Base-by-base conservation (phyloP, 2,113 vertebrate species). In the Microtus oregoni region DNA sequence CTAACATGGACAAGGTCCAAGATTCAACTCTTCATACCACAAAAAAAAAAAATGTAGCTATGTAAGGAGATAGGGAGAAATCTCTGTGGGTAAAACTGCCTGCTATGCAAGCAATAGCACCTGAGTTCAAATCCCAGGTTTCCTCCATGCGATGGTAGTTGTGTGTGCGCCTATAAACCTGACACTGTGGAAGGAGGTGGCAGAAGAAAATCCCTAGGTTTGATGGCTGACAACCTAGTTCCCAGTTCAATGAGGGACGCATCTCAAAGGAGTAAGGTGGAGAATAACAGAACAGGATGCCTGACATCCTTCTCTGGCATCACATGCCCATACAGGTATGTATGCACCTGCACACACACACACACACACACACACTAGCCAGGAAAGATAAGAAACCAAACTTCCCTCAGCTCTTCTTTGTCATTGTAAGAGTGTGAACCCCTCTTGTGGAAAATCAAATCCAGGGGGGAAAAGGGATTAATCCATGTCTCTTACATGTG, bases 391-490 rank as follows among this genome's bases (percentile, higher is more conserved):
- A 1, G 5, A n/a, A 86, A 70, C 73, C 35, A 72, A 89, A 87
- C 41, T 89, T 72, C 41, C 41, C 32, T 55, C 77, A 91, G 89
- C 47, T 96, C 41, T 79, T 97, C 41, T 28, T 76, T 79, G 68
- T 32, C 30, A 2, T 76, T 67, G 2, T 78, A 47, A 92, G 65
- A 77, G 17, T 35, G 19, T 61, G n/a, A 79, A 73, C 67, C 82
- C 94, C 86, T 58, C 90, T 44, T 86, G 72, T 67, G 75, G 61
- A 17, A 95, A 96, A 96, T 91, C 73, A 28, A 68, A 87, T 68
- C 38, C 63, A 86, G 22, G 75, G 82, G 58, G 38, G 14, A 90
- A 92, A 38, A 38, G 58, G 89, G 82, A 68, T 35, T 67, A 77
- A 83, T 83, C 58, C 70, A 91, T 20, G 68, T 92, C 78, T 76